phyloP scores from a whole-genome alignment of 2,113 vertebrate species.

The Irena cyanogastra region DNA sequence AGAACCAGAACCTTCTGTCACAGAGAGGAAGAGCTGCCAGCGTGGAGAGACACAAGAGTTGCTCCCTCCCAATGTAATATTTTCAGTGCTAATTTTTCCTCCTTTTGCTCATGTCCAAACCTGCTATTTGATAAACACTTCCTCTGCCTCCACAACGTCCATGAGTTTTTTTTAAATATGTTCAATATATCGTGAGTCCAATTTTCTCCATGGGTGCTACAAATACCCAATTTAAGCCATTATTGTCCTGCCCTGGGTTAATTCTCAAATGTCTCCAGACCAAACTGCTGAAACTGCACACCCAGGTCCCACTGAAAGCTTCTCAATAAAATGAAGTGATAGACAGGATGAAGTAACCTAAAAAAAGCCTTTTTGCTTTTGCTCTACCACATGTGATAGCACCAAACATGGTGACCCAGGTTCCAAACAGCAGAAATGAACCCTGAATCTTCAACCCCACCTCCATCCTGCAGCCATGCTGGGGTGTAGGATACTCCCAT shows the following conservation, averaged over 20 bases:
- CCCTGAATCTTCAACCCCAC: not conserved
- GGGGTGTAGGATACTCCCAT: not conserved
- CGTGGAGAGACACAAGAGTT: not conserved
- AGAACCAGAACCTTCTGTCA: not conserved
- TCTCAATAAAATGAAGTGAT: not conserved
- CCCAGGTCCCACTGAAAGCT: not conserved
- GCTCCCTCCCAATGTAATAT: not conserved
- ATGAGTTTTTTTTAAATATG: not conserved
- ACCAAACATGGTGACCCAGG: not conserved
- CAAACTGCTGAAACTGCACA: not conserved
- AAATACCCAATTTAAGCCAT: not conserved
- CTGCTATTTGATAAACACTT: not conserved
- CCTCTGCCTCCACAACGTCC: not conserved
- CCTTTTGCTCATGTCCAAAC: not conserved
- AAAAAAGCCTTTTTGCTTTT: not conserved
- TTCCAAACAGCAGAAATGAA: not conserved
- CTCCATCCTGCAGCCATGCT: not conserved
- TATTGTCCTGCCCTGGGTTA: not conserved
- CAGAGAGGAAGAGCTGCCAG: not conserved
- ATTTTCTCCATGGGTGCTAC: not conserved
- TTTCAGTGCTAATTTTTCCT: not conserved
- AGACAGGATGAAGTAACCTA: not conserved
- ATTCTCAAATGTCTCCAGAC: not conserved
- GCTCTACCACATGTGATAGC: rapidly evolving
- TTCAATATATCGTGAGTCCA: not conserved